Evolutionary conservation across 37 sponge, comb jelly and placozoan species (phyloP), one percentile per base, ranked within the genome.

Genomic region (Spongilla lacustris): DNA sequence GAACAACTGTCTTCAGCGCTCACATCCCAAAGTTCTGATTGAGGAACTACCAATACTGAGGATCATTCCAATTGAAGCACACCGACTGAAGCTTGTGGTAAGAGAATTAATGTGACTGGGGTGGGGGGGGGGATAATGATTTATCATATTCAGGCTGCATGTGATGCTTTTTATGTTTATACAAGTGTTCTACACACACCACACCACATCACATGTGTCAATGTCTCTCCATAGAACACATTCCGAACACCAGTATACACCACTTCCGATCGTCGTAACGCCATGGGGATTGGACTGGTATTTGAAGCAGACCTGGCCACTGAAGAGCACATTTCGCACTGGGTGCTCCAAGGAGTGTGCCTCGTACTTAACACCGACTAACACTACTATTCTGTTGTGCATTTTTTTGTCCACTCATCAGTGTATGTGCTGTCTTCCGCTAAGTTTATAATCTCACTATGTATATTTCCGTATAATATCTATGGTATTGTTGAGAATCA

Each of bases 271-370:
- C 78, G 99, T 32, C 89, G 98, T 46, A 99, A 99, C 78, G 95
- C 94, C 34, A 99, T 99, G 99, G 96, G 98, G 22, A 96, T 97
- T 28, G 99, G 99, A 5, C 93, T 99, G 24, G 99, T 99, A 74
- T 99, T 99, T 85, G 98, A 99, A 75, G 96, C 99, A 29, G 99
- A 99, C 79, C 86, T 99, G 77, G 77, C 90, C 84, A 99, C 98
- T 2, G 77, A 71, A 25, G 99, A 99, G 34, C 99, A 99, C 83
- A 91, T 89, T 71, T 99, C 99, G 9, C 99, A 99, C 84, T 97
- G 98, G 98, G 93, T 90, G 34, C 85, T 97, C 25, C 95, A 99
- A 68, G 98, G 99, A 33, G 99, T 99, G 19, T 93, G 94, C 72
- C 93, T 99, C 13, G 74, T 94, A 14, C 95, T 99, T 49, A 99